These are phyloP conservation scores for Xerus inauris DNA, from an alignment of 2,113 vertebrate species.

Conservation along the genomic window DNA sequence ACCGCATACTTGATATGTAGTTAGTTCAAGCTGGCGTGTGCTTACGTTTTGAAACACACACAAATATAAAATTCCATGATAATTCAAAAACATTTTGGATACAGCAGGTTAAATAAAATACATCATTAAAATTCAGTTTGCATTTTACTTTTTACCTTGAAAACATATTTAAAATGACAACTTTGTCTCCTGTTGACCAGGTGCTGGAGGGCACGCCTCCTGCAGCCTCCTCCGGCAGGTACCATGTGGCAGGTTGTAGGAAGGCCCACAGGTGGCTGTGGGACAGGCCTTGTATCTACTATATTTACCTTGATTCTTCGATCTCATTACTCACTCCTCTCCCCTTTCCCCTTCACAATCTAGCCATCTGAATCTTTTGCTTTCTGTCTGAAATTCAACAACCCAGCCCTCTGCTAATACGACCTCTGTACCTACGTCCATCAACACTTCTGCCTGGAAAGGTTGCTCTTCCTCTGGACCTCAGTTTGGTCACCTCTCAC, in stretches of 20 bases:
- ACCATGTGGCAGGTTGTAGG: rapidly evolving
- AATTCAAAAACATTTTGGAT: background rate
- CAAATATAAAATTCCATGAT: background rate
- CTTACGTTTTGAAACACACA: background rate
- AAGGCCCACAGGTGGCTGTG: background rate
- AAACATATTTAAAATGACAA: background rate
- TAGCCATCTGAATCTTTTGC: background rate
- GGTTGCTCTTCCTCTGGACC: background rate
- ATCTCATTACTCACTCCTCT: background rate
- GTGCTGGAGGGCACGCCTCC: no score
- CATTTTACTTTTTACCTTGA: background rate
- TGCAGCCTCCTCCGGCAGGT: no score
- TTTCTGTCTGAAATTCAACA: background rate
- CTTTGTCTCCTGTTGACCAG: no score
- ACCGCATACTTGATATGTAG: rapidly evolving
- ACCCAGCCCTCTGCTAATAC: background rate
- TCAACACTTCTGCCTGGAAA: background rate
- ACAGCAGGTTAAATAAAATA: background rate
- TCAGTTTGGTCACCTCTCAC: background rate
- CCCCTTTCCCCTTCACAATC: no score
- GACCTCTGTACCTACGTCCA: background rate
- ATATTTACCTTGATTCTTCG: no score
- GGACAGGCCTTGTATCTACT: rapidly evolving
- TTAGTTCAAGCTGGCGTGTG: background rate
- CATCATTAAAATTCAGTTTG: background rate